These are phyloP conservation scores for Hemiprocne comata DNA, from an alignment of 2,113 vertebrate species.

Conservation along the genomic window DNA sequence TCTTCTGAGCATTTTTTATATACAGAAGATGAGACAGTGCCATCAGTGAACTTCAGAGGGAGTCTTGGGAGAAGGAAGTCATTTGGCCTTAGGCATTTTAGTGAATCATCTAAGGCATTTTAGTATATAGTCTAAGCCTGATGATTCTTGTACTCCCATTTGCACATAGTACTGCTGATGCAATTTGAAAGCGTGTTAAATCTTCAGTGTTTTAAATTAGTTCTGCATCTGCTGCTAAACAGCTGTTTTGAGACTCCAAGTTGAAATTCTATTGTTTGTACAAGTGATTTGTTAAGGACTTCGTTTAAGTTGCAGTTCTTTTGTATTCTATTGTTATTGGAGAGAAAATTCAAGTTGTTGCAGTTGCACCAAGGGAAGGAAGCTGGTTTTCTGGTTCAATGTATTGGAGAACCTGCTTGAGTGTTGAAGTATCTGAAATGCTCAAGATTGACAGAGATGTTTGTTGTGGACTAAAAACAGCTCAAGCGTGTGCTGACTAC, in stretches of 20 bases:
- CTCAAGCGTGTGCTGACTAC: background rate
- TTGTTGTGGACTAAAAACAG: conserved; percentile 16
- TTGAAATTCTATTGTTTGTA: background rate
- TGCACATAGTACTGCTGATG: background rate
- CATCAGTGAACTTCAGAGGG: background rate
- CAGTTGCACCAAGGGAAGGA: background rate
- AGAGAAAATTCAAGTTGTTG: background rate
- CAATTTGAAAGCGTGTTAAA: background rate
- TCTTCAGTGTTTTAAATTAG: background rate
- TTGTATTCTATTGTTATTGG: background rate
- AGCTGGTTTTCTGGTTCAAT: background rate
- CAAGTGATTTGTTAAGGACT: background rate
- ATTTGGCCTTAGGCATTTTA: conserved; percentile 18
- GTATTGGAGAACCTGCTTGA: background rate
- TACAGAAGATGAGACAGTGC: background rate
- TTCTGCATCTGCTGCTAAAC: background rate
- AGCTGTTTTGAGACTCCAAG: background rate
- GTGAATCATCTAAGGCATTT: background rate
- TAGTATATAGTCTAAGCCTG: background rate
- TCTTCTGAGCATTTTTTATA: background rate
- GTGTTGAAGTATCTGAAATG: background rate
- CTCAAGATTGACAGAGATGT: conserved; percentile 9
- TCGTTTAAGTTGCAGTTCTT: background rate
- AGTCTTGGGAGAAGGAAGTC: background rate
- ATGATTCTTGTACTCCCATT: background rate